Evolutionary conservation across 2,888 invertebrate genomes (phyloP), one percentile per base, ranked within the genome.

Genomic region (Laothoe populi): DNA sequence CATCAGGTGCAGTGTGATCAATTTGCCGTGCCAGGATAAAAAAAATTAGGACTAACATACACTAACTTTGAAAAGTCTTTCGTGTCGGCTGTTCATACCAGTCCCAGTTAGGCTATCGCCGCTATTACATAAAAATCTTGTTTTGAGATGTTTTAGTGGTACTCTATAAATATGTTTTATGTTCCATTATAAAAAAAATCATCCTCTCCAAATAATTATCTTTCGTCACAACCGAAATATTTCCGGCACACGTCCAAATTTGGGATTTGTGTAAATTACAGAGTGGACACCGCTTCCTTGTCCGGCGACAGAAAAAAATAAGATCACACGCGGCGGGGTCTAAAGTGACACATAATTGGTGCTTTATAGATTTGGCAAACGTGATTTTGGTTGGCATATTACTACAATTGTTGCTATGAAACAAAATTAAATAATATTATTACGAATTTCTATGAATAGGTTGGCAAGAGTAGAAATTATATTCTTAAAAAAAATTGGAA

Each of bases 231-330:
- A 16, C 7, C 4, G 19, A 31, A 53, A 53, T 10, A 53, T 53
- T 53, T 53, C 53, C 53, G 53, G 35, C 35, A 35, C 53, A 53
- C 53, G 53, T 61, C 63, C 42, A 60, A 69, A 71, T 74, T 74
- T 74, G 69, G 69, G 63, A 60, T 65, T 64, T 63, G 57, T 57
- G 69, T 68, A 63, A 68, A 53, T 53, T 53, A 53, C 53, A 53
- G 53, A 19, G 53, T 35, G 53, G 53, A 19, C 48, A 48, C 31
- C 53, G 35, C 35, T 49, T 49, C 26, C 49, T 44, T 44, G 16
- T 1, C 16, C 53, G 35, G 4, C 53, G 53, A 19, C 19, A 26
- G 31, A 31, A 48, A 31, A 31, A 24, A 48, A 23, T 13, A 26
- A 48, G 49, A 53, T 53, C 53, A 35, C 53, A 53, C 53, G 31